Conservation (phyloP, 2,888 invertebrate species). For the Platycheirus rosarum region DNA sequence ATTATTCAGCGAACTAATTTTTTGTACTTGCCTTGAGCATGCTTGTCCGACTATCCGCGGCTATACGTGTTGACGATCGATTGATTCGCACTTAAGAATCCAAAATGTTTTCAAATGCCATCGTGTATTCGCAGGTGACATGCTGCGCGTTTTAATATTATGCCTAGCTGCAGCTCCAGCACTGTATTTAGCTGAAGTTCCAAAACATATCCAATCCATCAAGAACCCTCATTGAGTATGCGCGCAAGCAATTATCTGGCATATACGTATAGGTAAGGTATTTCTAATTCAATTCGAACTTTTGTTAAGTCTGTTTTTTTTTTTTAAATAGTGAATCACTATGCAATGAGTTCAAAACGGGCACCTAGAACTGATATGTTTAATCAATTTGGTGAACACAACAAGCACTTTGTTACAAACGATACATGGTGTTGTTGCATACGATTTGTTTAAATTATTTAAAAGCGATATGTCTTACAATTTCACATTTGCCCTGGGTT, state of each 20-base stretch:
- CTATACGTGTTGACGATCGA: constrained; percentile 73
- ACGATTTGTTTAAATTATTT: constrained; percentile 72
- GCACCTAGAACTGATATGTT: constrained; percentile 61
- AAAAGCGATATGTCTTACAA: constrained; percentile 33
- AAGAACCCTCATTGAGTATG: constrained; percentile 71
- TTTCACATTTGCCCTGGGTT: constrained; percentile 44
- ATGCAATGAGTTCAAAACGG: constrained; percentile 37
- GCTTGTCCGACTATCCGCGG: constrained; percentile 50
- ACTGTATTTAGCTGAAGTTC: not conserved
- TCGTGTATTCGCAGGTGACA: constrained; percentile 71
- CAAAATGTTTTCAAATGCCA: constrained; percentile 73
- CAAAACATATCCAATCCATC: too few relatives aligned
- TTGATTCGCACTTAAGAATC: constrained; percentile 74
- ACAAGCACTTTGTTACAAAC: constrained; percentile 56
- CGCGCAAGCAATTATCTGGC: constrained; percentile 72
- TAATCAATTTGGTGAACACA: constrained; percentile 62
- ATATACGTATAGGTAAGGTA: constrained; percentile 29
- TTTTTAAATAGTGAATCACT: constrained; percentile 37
- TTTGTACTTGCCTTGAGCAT: constrained; percentile 67
- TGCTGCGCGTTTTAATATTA: constrained; percentile 68
- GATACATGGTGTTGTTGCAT: constrained; percentile 57
- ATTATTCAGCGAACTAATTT: constrained; percentile 69
- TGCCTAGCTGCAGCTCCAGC: constrained; percentile 15
- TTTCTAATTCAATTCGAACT: constrained; percentile 60
- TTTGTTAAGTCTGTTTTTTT: not conserved